A percentile compares a stretch with the other conserved stretches of the same genome.
phyloP scores from a whole-genome alignment of 2,113 vertebrate genomes.

The Eublepharis macularius region DNA sequence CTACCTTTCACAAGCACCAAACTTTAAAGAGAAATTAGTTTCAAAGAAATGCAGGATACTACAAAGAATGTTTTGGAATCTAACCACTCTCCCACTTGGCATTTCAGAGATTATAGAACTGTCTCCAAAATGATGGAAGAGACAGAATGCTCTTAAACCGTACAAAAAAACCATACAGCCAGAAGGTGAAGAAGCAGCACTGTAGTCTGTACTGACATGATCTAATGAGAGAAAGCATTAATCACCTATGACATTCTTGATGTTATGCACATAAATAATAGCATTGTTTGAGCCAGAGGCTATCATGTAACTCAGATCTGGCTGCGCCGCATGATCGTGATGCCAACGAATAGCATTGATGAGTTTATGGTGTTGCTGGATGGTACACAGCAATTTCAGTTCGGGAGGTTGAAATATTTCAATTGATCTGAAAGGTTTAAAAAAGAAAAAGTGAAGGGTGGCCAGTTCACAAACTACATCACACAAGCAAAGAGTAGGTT shows the following conservation, averaged over 20 bases:
- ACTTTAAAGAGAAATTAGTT: not conserved
- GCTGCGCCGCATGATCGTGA: conserved; percentile 76
- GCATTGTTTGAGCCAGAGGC: conserved; percentile 95
- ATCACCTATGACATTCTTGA: conserved; percentile 80
- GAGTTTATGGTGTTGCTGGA: conserved; percentile 97
- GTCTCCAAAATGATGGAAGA: not conserved
- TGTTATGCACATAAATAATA: conserved; percentile 87
- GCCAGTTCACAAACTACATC: not conserved
- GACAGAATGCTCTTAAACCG: not conserved
- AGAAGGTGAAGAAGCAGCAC: not conserved
- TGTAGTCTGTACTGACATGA: not conserved
- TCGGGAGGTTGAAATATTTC: conserved; percentile 85
- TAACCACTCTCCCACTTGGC: not conserved
- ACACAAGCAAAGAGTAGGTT: not conserved
- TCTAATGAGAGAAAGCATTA: conserved; percentile 19
- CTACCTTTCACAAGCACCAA: not conserved
- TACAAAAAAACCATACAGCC: not conserved
- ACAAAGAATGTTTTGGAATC: not conserved
- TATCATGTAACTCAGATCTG: conserved; percentile 81
- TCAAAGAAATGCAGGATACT: not conserved
- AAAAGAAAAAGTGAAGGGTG: not conserved
- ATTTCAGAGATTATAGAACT: not conserved
- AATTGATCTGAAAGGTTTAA: conserved; percentile 79
- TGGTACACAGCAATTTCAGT: conserved; percentile 85
- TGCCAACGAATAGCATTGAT: conserved; percentile 93